Evolutionary conservation across 2,113 vertebrate genomes (phyloP), one percentile per base, ranked within the genome.

Genomic region (Notothenia coriiceps): DNA sequence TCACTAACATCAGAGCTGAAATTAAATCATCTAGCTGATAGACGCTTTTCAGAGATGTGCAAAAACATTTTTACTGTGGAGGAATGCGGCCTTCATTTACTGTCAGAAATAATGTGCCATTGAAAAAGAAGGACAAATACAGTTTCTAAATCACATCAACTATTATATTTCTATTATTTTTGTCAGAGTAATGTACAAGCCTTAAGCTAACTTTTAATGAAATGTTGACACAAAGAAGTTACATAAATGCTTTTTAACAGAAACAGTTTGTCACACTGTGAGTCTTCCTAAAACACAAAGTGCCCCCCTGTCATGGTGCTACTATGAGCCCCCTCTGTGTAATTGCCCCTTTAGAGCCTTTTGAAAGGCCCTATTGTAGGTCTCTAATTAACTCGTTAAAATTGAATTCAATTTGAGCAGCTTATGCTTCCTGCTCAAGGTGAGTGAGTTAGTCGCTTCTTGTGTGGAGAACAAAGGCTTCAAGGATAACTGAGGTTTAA

Each of bases 331-430:
- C 22, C 47, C 17, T 29, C 14, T 62, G 63, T 84, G 65, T 82
- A 84, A 88, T 75, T 89, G 69, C 77, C 77, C 61, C 50, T 73
- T 76, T 17, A 76, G 46, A 65, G 64, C 59, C 25, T 50, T 74
- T 72, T 85, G 72, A 89, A 80, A 80, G 69, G 80, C 67, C 2
- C 69, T 46, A 66, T 88, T 88, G 85, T 82, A 15, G 43, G 3
- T 68, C 61, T 12, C 74, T 90, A 87, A 88, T 89, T 70, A 86
- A 51, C 73, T 52, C 20, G 11, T 18, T 76, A 25, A 86, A 74
- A 85, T 89, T 84, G 49, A 86, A 79, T 74, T 46, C 46, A 73
- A 10, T 86, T 77, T 52, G 59, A 68, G 79, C 70, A 14, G 52
- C 56, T 44, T 52, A 0, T 64, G 63, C 51, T 79, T 73, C 59